Conservation (phyloP, 2,888 invertebrate species). For the Augiades crinisus region DNA sequence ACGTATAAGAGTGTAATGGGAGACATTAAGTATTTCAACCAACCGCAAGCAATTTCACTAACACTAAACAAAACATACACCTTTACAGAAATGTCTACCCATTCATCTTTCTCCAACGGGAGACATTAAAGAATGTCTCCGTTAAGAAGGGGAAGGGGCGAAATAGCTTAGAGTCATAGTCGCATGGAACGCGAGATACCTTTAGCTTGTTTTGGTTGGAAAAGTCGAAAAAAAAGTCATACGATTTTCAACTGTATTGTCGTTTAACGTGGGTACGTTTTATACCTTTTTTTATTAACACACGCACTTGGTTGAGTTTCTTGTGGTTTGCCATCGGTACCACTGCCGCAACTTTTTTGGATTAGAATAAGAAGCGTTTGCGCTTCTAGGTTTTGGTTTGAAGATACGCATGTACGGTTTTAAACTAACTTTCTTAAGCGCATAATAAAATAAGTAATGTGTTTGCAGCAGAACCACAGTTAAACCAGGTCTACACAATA, state of each 20-base stretch:
- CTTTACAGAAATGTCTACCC: constrained; percentile 76
- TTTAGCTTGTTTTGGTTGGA: constrained; percentile 29
- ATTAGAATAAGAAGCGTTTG: too few relatives aligned
- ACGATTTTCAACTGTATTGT: constrained; percentile 39
- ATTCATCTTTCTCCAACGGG: constrained; percentile 76
- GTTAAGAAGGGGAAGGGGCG: constrained; percentile 72
- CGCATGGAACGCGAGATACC: constrained; percentile 41
- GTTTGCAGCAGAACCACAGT: too few relatives aligned
- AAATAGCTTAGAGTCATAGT: constrained; percentile 59
- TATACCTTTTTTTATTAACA: constrained; percentile 47
- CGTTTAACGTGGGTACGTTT: constrained; percentile 34
- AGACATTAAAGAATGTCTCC: constrained; percentile 78
- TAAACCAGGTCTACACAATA: too few relatives aligned
- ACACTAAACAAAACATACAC: constrained; percentile 72
- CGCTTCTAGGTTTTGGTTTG: too few relatives aligned
- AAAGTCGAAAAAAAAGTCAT: constrained; percentile 29
- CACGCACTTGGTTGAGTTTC: too few relatives aligned
- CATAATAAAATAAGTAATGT: too few relatives aligned
- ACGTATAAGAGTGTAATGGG: constrained; percentile 60
- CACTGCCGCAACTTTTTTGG: too few relatives aligned
- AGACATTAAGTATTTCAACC: constrained; percentile 59
- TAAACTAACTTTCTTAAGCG: too few relatives aligned
- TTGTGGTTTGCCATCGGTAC: too few relatives aligned
- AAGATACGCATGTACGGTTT: too few relatives aligned
- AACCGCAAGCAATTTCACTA: constrained; percentile 71